phyloP scores from a whole-genome alignment of 37 sponge, comb jelly and placozoan genomes.

The Corticium candelabrum region DNA sequence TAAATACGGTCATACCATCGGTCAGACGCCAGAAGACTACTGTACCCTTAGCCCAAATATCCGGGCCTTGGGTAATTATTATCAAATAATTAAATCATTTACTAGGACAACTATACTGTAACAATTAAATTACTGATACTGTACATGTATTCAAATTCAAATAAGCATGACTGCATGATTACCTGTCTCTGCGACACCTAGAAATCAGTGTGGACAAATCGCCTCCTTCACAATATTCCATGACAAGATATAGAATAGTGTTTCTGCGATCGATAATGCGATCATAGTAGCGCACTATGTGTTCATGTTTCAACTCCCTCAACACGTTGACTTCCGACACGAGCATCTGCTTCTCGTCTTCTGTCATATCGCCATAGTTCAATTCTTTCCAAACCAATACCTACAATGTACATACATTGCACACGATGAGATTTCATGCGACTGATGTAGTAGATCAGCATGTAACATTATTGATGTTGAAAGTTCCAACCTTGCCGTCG shows the following conservation, averaged over 20 bases:
- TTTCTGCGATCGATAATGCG: slow-evolving; percentile 46
- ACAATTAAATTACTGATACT: no score
- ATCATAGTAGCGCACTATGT: slow-evolving; percentile 80
- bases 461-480: no score
- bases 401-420: slow-evolving; percentile 9
- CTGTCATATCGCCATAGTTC: slow-evolving; percentile 65
- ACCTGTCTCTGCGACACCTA: slow-evolving; percentile 26
- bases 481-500: slow-evolving; percentile 60
- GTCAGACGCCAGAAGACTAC: no score
- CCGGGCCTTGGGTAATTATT: no score
- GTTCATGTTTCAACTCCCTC: slow-evolving; percentile 58
- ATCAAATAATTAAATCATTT: no score
- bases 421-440: neutral
- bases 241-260: slow-evolving; percentile 62
- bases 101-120: no score
- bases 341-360: slow-evolving; percentile 64
- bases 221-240: slow-evolving; percentile 83
- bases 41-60: no score
- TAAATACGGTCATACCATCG: no score
- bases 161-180: no score
- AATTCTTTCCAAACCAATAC: slow-evolving; percentile 83
- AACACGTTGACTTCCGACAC: slow-evolving; percentile 76
- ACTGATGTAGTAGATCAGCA: no score
- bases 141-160: no score
- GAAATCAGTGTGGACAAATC: slow-evolving; percentile 53